A percentile compares a stretch with the other conserved stretches of the same genome.
Conservation (phyloP, 2,888 invertebrate species). For the Spilosoma lubricipeda region DNA sequence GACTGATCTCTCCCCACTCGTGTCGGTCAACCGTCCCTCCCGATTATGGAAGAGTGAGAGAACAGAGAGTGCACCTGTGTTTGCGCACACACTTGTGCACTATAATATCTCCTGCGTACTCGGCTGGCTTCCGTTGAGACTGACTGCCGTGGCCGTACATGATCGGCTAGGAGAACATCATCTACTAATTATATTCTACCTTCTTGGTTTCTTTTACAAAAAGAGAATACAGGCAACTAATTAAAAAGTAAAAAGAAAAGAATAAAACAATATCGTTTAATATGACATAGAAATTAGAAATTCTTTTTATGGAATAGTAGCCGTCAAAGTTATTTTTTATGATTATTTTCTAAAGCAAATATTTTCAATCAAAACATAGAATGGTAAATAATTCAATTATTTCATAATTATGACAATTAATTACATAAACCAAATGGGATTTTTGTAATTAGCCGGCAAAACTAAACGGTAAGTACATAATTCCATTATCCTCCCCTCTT, state of each 20-base stretch:
- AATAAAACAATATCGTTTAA: not conserved
- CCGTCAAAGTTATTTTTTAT: not conserved
- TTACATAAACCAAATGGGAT: constrained; percentile 14
- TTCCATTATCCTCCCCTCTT: not conserved
- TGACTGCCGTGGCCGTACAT: no score
- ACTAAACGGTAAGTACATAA: constrained; percentile 5
- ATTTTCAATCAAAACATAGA: not conserved
- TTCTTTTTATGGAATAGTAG: constrained; percentile 4
- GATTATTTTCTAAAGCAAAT: not conserved
- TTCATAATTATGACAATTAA: constrained; percentile 11
- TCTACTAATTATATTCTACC: not conserved
- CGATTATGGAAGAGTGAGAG: no score
- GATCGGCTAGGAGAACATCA: no score
- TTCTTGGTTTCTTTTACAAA: not conserved
- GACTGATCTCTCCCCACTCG: no score
- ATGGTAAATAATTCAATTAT: constrained; percentile 7
- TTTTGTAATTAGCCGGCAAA: constrained; percentile 5
- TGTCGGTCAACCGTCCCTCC: no score
- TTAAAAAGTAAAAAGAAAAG: not conserved
- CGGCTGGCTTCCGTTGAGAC: no score
- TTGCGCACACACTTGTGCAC: no score
- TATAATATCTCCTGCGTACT: no score
- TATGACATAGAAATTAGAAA: not conserved
- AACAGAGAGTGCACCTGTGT: no score
- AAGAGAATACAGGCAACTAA: constrained; percentile 8